Evolutionary conservation across 2,113 vertebrate genomes (phyloP), one percentile per base, ranked within the genome.

Genomic region (Candoia aspera): DNA sequence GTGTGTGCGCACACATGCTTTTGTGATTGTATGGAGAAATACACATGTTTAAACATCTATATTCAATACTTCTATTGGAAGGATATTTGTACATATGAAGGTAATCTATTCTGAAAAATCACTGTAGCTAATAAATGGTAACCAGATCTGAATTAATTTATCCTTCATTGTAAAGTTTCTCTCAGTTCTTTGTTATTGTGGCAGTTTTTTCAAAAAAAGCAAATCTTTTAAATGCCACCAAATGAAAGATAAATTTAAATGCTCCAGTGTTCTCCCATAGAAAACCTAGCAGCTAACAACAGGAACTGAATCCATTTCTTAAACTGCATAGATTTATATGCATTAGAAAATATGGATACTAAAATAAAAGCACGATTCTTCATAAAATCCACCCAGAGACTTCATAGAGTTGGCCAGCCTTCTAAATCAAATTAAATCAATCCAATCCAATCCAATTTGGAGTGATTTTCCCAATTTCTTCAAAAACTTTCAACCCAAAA

Each of bases 181-280:
- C 73, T 37, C 37, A 37, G 73, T 4, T 37, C 68, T 37, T 79
- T 37, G 33, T 37, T 79, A 33, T 37, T 8, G 68, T 79, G 68
- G 15, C 68, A 79, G 68, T 17, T 79, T 79, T 79, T 79, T 79
- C 73, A 79, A 79, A 33, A 79, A 79, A 17, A 79, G 73, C 73
- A 79, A 79, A 79, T 79, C 73, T 33, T 79, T 79, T 79, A 79
- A 79, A 79, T 79, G 73, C 73, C 73, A 79, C 73, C 73, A 79
- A 79, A 79, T 42, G 73, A 79, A 79, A 42, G 73, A 79, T 21
- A 79, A 79, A 79, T 79, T 79, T 79, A 79, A 79, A 37, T 79
- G 68, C 68, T 79, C 33, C 68, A 4, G 3, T 37, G 33, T 79
- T 79, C 33, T 79, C 33, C 33, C 73, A 79, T 9, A 79, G 33